A percentile compares a stretch with the other conserved stretches of the same genome.
These are phyloP conservation scores for Lampris incognitus DNA, from an alignment of 2,113 vertebrate genomes.

Conservation along the genomic window DNA sequence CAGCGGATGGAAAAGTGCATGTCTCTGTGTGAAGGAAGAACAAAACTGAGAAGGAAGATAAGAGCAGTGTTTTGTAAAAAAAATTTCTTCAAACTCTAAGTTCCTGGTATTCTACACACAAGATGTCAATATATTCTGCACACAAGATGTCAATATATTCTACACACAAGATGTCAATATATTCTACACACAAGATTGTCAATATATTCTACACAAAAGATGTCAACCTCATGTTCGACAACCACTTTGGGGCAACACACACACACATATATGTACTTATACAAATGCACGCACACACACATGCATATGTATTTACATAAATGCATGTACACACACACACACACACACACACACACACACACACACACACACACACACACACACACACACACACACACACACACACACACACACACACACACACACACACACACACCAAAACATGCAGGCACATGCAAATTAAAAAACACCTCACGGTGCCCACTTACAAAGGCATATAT, in stretches of 20 bases:
- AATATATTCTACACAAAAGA: too few species aligned
- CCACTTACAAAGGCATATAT: slow-evolving; percentile 17
- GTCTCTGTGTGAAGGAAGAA: slow-evolving; percentile 6
- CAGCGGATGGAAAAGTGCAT: not conserved
- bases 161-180: too few species aligned
- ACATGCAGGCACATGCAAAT: too few species aligned
- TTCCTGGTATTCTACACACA: not conserved
- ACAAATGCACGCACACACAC: too few species aligned
- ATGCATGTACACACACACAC: not conserved
- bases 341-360: not conserved
- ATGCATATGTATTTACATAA: too few species aligned
- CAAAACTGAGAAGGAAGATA: slow-evolving; percentile 23
- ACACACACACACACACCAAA: not conserved
- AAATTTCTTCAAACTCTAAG: slow-evolving; percentile 11
- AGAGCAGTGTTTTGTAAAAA: slow-evolving; percentile 34
- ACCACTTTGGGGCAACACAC: too few species aligned
- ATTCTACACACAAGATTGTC: too few species aligned
- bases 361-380: not conserved
- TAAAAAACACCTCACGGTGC: not conserved
- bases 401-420: not conserved
- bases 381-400: not conserved
- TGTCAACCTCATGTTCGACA: too few species aligned
- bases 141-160: too few species aligned
- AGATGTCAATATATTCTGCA: not conserved
- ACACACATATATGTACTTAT: too few species aligned